phyloP scores from a whole-genome alignment of 2,113 vertebrate species.

The Pycnonotus jocosus region DNA sequence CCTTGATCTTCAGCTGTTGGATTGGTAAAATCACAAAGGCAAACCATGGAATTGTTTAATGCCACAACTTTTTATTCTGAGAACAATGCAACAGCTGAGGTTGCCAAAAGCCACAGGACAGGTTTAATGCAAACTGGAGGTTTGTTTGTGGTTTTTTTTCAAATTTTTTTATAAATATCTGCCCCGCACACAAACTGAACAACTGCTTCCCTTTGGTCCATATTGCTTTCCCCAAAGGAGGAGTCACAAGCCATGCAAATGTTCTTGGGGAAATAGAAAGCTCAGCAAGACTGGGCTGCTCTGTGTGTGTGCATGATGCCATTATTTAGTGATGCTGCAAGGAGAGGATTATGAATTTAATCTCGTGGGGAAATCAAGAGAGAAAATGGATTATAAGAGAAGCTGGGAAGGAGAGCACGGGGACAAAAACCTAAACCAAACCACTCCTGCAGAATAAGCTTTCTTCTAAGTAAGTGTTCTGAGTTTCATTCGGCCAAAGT shows the following conservation, averaged over 20 bases:
- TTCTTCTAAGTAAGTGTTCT: background rate
- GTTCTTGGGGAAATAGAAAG: slow-evolving; percentile 43
- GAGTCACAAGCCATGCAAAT: background rate
- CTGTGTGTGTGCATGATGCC: background rate
- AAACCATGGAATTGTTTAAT: background rate
- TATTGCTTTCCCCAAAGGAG: background rate
- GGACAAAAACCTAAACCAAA: background rate
- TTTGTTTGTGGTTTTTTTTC: background rate
- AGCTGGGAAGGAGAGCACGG: background rate
- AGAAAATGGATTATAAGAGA: background rate
- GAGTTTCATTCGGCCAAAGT: background rate
- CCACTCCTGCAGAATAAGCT: background rate
- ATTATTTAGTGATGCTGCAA: slow-evolving; percentile 5
- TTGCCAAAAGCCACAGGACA: background rate
- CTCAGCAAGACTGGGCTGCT: slow-evolving; percentile 11
- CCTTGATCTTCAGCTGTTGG: background rate
- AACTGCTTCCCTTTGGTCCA: background rate
- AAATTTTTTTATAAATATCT: background rate
- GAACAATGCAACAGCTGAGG: background rate
- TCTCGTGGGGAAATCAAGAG: background rate
- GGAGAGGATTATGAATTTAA: slow-evolving; percentile 44
- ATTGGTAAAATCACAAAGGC: background rate
- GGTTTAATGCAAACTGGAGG: background rate
- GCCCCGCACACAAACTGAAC: too few species aligned
- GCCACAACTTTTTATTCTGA: background rate